These are phyloP conservation scores for Chloropsis hardwickii DNA, from an alignment of 2,113 vertebrate genomes.

Conservation along the genomic window DNA sequence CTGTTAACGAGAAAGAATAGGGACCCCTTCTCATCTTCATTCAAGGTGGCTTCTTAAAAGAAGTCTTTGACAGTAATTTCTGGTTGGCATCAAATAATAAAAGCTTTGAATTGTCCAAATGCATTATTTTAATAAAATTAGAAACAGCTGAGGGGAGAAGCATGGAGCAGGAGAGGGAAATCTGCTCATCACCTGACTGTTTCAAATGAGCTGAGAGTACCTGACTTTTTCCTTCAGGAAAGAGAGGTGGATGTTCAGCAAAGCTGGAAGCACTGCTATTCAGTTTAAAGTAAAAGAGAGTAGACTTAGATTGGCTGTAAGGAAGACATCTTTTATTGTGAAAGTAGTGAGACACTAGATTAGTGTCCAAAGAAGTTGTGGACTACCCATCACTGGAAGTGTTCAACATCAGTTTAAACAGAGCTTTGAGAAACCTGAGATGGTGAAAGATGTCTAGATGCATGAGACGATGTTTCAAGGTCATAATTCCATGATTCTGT, in stretches of 20 bases:
- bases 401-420: background rate
- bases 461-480: background rate
- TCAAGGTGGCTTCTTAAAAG: background rate
- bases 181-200: background rate
- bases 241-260: background rate
- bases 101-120: background rate
- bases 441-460: background rate
- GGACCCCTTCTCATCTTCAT: background rate
- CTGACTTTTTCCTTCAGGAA: background rate
- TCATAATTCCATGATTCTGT: background rate
- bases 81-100: background rate
- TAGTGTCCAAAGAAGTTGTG: background rate
- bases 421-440: background rate
- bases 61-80: background rate
- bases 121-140: background rate
- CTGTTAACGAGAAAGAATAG: background rate
- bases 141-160: background rate
- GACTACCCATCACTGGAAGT: background rate
- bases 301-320: background rate
- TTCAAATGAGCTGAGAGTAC: background rate
- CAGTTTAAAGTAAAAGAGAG: background rate
- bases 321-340: background rate
- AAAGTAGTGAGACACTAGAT: background rate
- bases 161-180: background rate
- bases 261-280: background rate